A percentile compares a stretch with the other conserved stretches of the same genome.
phyloP scores from a whole-genome alignment of 2,888 invertebrate species.

The Glaucopsyche alexis region DNA sequence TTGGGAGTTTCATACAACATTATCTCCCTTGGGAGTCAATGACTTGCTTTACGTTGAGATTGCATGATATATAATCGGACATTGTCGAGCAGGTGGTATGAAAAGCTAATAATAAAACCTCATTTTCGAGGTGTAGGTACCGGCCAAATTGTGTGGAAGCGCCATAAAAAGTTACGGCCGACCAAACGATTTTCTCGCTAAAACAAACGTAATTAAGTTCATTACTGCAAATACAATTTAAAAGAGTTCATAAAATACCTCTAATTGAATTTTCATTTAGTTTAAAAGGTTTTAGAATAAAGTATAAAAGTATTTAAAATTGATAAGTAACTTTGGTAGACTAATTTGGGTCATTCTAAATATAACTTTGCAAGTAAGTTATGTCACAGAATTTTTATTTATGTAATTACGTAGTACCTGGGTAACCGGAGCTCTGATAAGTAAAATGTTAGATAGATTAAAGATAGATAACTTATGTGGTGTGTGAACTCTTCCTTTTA shows the following conservation, averaged over 20 bases:
- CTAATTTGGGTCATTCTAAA: background rate
- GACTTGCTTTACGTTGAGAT: too few relatives aligned
- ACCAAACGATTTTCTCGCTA: conserved; percentile 20
- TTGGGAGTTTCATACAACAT: too few relatives aligned
- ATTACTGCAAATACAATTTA: background rate
- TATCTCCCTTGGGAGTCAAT: too few relatives aligned
- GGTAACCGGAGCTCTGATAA: too few relatives aligned
- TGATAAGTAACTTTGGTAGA: background rate
- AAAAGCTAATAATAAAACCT: conserved; percentile 7
- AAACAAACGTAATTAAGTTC: conserved; percentile 21
- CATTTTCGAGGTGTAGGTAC: background rate
- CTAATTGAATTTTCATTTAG: conserved; percentile 24
- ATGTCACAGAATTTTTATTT: background rate
- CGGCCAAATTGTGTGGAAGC: conserved; percentile 22
- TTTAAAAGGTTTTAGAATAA: background rate
- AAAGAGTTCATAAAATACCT: conserved; percentile 14
- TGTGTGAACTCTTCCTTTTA: too few relatives aligned
- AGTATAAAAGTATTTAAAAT: background rate
- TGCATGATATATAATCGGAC: too few relatives aligned
- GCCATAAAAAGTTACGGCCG: background rate
- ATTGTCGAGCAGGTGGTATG: too few relatives aligned
- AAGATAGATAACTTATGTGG: too few relatives aligned
- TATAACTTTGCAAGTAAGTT: background rate
- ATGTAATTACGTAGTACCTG: too few relatives aligned
- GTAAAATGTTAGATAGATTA: too few relatives aligned